Evolutionary conservation across 2,888 invertebrate genomes (phyloP).

Genomic region (Athripsodes cinereus): DNA sequence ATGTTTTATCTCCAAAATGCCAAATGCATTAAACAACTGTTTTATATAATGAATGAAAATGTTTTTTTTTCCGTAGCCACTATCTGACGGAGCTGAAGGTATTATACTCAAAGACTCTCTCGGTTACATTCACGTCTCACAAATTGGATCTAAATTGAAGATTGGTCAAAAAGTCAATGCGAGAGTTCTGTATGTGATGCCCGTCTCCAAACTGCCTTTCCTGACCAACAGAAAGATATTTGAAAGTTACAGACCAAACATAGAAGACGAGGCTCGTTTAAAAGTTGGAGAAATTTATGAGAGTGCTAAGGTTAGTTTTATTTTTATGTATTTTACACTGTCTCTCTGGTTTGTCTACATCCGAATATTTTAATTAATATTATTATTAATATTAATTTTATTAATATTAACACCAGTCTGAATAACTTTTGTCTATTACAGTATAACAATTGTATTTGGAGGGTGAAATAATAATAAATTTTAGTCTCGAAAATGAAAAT

Average conservation of each 20-base stretch:
- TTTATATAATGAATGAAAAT: no score
- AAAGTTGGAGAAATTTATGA: constrained; percentile 54
- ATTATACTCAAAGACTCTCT: constrained; percentile 42
- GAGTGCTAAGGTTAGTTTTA: constrained; percentile 17
- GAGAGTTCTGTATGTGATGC: constrained; percentile 62
- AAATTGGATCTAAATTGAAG: constrained; percentile 43
- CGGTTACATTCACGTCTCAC: constrained; percentile 50
- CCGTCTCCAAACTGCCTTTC: constrained; percentile 61
- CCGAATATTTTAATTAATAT: no score
- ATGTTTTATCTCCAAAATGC: no score
- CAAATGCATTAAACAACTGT: no score
- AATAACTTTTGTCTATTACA: no score
- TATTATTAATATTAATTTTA: no score
- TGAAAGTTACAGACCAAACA: constrained; percentile 35
- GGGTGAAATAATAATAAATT: no score
- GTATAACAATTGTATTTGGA: no score
- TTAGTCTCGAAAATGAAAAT: no score
- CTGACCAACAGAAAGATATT: constrained; percentile 50
- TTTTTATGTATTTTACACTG: no score
- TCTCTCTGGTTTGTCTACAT: no score
- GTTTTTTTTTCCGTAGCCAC: constrained; percentile 34
- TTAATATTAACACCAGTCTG: no score
- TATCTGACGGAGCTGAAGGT: constrained; percentile 51
- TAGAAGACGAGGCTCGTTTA: constrained; percentile 37
- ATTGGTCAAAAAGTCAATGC: constrained; percentile 50